phyloP scores from a whole-genome alignment of 1,140 invertebrate genomes.

The Brachionus calyciflorus region DNA sequence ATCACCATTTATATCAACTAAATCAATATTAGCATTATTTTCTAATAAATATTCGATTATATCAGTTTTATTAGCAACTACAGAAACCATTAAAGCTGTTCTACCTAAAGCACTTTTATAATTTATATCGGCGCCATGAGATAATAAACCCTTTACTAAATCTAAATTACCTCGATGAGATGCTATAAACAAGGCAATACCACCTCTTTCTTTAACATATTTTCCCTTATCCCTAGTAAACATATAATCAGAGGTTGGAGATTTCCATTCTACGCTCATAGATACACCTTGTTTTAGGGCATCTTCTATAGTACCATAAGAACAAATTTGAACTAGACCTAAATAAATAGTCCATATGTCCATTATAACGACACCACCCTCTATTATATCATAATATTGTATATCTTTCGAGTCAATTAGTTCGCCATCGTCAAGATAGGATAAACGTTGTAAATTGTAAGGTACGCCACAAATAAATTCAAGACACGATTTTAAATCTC shows the following conservation, averaged over 20 bases:
- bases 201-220: conserved; percentile 42
- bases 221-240: conserved; percentile 13
- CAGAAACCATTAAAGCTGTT: conserved; percentile 30
- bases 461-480: conserved; percentile 45
- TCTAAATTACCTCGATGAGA: conserved; percentile 34
- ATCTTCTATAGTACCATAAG: conserved; percentile 19
- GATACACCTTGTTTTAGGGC: conserved; percentile 27
- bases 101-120: conserved; percentile 36
- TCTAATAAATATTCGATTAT: conserved; percentile 33
- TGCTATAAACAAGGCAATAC: conserved; percentile 35
- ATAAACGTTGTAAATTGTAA: conserved; percentile 32
- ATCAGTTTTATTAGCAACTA: conserved; percentile 37
- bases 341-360: conserved; percentile 36
- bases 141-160: neutral
- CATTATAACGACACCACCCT: conserved; percentile 21
- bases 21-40: conserved; percentile 34
- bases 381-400: conserved; percentile 42
- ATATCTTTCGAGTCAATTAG: conserved; percentile 26
- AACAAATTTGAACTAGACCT: neutral
- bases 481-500: conserved; percentile 31
- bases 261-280: conserved; percentile 12
- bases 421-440: conserved; percentile 41
- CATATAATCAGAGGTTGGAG: conserved; percentile 46
- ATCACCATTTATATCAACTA: conserved; percentile 28
- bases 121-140: conserved; percentile 30